Evolutionary conservation across 2,113 vertebrate species (phyloP), one percentile per base, ranked within the genome.

Genomic region (Chinchilla lanigera): DNA sequence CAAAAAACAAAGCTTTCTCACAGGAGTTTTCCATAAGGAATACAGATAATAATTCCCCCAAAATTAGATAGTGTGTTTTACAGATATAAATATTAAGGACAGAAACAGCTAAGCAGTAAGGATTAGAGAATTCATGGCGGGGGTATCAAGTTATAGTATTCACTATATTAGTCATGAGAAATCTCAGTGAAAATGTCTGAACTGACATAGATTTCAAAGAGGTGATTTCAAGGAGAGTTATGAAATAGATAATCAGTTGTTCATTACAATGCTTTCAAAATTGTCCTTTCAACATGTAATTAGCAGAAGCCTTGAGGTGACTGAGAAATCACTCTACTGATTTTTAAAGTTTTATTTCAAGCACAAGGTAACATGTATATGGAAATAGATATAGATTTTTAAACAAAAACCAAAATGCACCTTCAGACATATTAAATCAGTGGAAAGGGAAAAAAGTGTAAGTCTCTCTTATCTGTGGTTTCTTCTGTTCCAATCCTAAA

Each of bases 381-480:
- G 8, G 10, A 89, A 52, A 54, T 33, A 63, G 3, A 1, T 38
- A 61, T 63, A 1, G 33, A 38, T 41, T 1, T 89, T 86, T 73
- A 91, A 14, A 47, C 83, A n/a, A 35, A 89, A 96, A 73, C 52
- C 71, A 67, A 95, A 94, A 71, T 28, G 2, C 0, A 44, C 20
- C 88, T 61, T 92, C 9, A 93, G 4, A 96, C 80, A 90, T 41
- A 41, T 9, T 54, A 78, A 77, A 94, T 89, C 22, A 95, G 0
- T 93, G 54, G 17, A 86, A 90, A 94, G 47, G 56, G 41, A 96
- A 95, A 71, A 84, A 33, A 78, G 7, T 73, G 60, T 41, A 84
- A 35, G 24, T 52, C 16, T 86, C 19, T 65, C 44, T 91, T 95
- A 93, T 93, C 73, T 92, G 24, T 85, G 93, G 61, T 9, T 95